phyloP scores from a whole-genome alignment of 2,113 vertebrate genomes.

The Calonectris borealis region DNA sequence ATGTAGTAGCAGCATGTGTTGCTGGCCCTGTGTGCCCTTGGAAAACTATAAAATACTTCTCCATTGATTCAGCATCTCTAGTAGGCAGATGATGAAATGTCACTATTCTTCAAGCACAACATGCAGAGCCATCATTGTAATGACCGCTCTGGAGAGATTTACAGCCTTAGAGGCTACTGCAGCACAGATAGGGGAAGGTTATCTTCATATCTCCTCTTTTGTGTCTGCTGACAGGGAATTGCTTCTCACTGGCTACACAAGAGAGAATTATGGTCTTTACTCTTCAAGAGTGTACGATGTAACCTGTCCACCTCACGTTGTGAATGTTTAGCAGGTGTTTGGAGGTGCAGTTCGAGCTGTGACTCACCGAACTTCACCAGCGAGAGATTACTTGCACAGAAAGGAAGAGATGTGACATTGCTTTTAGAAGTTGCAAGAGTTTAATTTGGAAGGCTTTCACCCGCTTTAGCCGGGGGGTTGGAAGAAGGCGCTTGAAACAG shows the following conservation, averaged over 20 bases:
- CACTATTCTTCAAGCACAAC: slow-evolving; percentile 12
- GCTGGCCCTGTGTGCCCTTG: neutral
- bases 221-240: neutral
- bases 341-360: neutral
- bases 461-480: neutral
- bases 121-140: neutral
- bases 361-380: neutral
- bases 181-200: neutral
- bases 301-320: neutral
- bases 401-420: neutral
- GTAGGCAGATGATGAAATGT: slow-evolving; percentile 15
- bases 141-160: neutral
- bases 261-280: neutral
- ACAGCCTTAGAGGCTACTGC: neutral
- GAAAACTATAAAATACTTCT: slow-evolving; percentile 18
- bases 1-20: slow-evolving; percentile 3
- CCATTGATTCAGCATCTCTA: neutral
- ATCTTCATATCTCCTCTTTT: neutral
- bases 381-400: neutral
- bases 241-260: neutral
- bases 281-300: neutral
- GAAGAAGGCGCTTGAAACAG: neutral
- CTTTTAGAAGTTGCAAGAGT: neutral
- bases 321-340: neutral
- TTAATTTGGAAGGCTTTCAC: neutral